A percentile compares a stretch with the other conserved stretches of the same genome.
Conservation (phyloP, 1,140 invertebrate genomes). For the Nymphalis io region DNA sequence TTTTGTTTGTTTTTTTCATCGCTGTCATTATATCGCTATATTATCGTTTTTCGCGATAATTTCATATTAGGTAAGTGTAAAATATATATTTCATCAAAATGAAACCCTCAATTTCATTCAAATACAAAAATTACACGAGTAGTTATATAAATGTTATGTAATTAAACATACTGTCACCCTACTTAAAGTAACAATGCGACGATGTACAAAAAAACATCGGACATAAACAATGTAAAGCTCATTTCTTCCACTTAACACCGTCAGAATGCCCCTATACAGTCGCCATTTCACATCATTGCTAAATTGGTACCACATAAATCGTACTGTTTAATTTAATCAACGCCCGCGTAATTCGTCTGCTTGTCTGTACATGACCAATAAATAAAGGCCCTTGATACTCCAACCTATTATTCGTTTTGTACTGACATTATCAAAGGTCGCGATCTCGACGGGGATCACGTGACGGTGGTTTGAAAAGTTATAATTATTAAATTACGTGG, state of each 20-base stretch:
- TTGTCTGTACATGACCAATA: slow-evolving; percentile 50
- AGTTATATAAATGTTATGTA: not conserved
- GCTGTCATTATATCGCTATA: no score
- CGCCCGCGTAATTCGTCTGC: slow-evolving; percentile 62
- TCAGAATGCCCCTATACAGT: slow-evolving; percentile 63
- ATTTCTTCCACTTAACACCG: slow-evolving; percentile 59
- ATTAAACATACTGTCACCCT: slow-evolving; percentile 30
- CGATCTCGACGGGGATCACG: slow-evolving; percentile 18
- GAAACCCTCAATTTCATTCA: not conserved
- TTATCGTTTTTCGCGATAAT: no score
- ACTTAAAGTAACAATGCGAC: slow-evolving; percentile 21
- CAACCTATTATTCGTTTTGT: slow-evolving; percentile 4
- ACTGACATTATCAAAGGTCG: slow-evolving; percentile 30
- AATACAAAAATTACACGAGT: not conserved
- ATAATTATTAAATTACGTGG: slow-evolving; percentile 39
- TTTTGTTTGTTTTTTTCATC: no score
- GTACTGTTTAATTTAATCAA: slow-evolving; percentile 76
- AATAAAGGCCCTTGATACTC: slow-evolving; percentile 45
- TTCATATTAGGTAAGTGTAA: no score
- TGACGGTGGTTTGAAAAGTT: slow-evolving; percentile 28
- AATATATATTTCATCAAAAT: not conserved
- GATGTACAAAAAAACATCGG: slow-evolving; percentile 21
- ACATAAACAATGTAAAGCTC: slow-evolving; percentile 38
- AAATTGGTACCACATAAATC: slow-evolving; percentile 75
- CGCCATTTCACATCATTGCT: slow-evolving; percentile 71